Percentiles rank a stretch among this genome's conserved stretches.
phyloP scores from a whole-genome alignment of 2,888 invertebrate genomes.

The Frankliniella fusca region DNA sequence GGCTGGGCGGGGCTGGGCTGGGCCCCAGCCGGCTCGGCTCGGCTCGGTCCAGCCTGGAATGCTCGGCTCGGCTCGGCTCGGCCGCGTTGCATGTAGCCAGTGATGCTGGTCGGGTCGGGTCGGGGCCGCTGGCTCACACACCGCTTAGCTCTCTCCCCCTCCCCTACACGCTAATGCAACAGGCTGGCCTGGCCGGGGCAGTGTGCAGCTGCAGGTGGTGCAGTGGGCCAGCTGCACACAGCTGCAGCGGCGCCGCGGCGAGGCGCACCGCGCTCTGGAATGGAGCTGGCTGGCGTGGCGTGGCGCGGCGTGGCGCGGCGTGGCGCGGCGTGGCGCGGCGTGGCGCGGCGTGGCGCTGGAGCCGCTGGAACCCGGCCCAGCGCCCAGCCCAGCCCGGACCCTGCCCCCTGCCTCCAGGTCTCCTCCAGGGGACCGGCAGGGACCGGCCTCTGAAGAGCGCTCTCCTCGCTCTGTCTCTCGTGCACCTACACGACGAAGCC shows the following conservation, averaged over 20 bases:
- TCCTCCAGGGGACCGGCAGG: too few relatives aligned
- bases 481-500: too few relatives aligned
- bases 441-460: too few relatives aligned
- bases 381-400: background rate
- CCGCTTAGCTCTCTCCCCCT: background rate
- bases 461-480: too few relatives aligned
- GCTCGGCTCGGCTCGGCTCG: background rate
- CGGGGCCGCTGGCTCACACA: too few relatives aligned
- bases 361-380: background rate
- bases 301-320: background rate
- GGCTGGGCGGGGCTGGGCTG: background rate
- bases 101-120: constrained; percentile 18
- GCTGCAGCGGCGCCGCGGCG: background rate
- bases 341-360: background rate
- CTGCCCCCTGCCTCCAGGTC: background rate
- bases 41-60: background rate
- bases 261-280: background rate
- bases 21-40: background rate
- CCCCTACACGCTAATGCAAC: constrained; percentile 6
- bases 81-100: constrained; percentile 3
- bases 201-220: background rate
- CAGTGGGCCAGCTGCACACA: background rate
- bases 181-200: background rate
- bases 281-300: background rate
- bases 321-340: background rate